Percentiles rank a stretch among this genome's conserved stretches.
These are phyloP conservation scores for Sphaerophoria rueppellii DNA, from an alignment of 2,888 invertebrate genomes.

Conservation along the genomic window DNA sequence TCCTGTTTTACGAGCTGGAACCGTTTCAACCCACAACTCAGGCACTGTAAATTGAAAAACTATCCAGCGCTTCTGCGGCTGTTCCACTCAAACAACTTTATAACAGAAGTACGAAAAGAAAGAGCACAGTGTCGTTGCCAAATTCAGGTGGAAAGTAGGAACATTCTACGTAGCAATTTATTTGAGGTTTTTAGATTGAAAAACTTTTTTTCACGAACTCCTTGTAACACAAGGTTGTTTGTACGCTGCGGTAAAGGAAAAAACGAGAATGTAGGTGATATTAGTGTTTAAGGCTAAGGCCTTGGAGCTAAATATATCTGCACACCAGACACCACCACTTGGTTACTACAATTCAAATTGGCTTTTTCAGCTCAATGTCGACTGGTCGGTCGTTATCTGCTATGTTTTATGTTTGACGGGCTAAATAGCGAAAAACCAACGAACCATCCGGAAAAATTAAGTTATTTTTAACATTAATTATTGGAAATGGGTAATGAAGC, in stretches of 20 bases:
- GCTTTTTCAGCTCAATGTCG: not conserved
- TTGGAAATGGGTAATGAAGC: slow-evolving; percentile 59
- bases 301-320: slow-evolving; percentile 31
- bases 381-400: not conserved
- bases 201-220: slow-evolving; percentile 50
- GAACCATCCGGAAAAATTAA: slow-evolving; percentile 64
- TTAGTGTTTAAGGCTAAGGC: slow-evolving; percentile 30
- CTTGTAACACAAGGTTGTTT: slow-evolving; percentile 42
- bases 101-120: not conserved
- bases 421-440: slow-evolving; percentile 53
- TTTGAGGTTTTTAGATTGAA: slow-evolving; percentile 71
- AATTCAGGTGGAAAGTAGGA: slow-evolving; percentile 24
- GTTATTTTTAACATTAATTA: slow-evolving; percentile 69
- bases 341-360: slow-evolving; percentile 47
- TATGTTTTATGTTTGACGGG: slow-evolving; percentile 5
- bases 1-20: slow-evolving; percentile 54
- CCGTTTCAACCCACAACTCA: slow-evolving; percentile 55
- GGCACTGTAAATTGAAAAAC: slow-evolving; percentile 67
- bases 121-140: slow-evolving; percentile 34
- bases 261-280: not conserved
- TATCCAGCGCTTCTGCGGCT: slow-evolving; percentile 30
- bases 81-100: slow-evolving; percentile 38
- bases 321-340: slow-evolving; percentile 34
- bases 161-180: slow-evolving; percentile 47
- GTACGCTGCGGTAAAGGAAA: slow-evolving; percentile 18